Percentiles rank a stretch among this genome's conserved stretches.
Conservation (phyloP, 2,888 invertebrate genomes). For the Sylvicola cinctus region DNA sequence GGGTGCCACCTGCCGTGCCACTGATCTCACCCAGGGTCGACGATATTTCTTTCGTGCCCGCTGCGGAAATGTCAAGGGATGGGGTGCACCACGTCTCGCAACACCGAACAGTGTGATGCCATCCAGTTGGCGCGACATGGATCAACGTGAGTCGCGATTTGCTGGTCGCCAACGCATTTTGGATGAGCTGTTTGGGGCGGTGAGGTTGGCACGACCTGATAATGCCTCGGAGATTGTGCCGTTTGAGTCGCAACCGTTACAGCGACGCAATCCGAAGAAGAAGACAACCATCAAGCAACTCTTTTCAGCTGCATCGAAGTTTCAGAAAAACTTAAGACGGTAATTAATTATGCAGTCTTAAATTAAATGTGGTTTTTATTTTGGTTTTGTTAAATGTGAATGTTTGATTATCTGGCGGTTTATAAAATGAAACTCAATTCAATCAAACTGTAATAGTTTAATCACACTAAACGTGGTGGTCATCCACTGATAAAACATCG, state of each 20-base stretch:
- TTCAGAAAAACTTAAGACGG: slow-evolving; percentile 81
- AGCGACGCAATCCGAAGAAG: slow-evolving; percentile 58
- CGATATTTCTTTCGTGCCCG: slow-evolving; percentile 77
- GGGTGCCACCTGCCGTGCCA: slow-evolving; percentile 29
- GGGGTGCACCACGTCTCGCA: slow-evolving; percentile 54
- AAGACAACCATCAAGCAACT: slow-evolving; percentile 81
- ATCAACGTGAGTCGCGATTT: slow-evolving; percentile 41
- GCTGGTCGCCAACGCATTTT: slow-evolving; percentile 49
- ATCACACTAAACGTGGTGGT: too few species aligned
- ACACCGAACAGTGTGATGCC: slow-evolving; percentile 73
- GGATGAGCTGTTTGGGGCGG: slow-evolving; percentile 51
- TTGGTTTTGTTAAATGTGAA: too few species aligned
- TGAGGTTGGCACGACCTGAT: slow-evolving; percentile 34
- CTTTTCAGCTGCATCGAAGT: slow-evolving; percentile 90
- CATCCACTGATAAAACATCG: too few species aligned
- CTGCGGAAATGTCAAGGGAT: slow-evolving; percentile 87
- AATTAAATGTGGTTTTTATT: too few species aligned
- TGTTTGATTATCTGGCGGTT: too few species aligned
- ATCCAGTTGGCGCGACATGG: slow-evolving; percentile 84
- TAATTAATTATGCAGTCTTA: too few species aligned
- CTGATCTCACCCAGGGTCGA: slow-evolving; percentile 65
- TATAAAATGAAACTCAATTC: too few species aligned
- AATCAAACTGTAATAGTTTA: too few species aligned
- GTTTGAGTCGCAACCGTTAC: slow-evolving; percentile 36
- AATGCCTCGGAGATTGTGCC: slow-evolving; percentile 43